Base-by-base conservation (phyloP, 1,140 invertebrate species). In the Pantala flavescens region DNA sequence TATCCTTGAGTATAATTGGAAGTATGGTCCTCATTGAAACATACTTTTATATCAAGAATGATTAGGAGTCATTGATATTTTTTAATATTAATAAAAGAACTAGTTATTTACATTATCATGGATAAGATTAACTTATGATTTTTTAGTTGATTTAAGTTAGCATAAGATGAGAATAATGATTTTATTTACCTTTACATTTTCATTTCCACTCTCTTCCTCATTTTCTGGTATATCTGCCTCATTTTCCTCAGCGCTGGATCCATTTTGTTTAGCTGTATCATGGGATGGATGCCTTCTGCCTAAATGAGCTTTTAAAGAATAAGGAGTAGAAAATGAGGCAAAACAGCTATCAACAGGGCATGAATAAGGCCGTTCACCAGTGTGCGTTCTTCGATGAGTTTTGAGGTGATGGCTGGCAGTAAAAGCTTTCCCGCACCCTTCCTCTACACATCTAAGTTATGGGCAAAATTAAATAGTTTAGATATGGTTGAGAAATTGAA, bases 341-440 rank as follows among this genome's bases (percentile, higher is more conserved):
- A 87, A 86, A 81, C 93, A 95, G 76, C 88, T 87, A 23, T 84
- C 83, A 74, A 89, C 86, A 72, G 87, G 85, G 83, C 93, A 96
- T 14, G 88, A 86, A 82, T 93, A 94, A 0, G 93, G 93, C 76
- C 89, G 87, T 82, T 93, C 89, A 5, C 90, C 91, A 43, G 88
- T 89, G 80, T 93, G 91, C 24, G 90, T 91, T 76, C 90, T 83
- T 71, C 84, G 86, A 80, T 96, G 94, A 2, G 92, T 94, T 85
- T 97, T 97, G 55, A 98, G 83, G 83, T 98, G 95, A 85, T 97
- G 95, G 71, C 93, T 95, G 21, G 94, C 94, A 10, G 93, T 93
- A 82, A 98, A 98, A 0, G 93, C 90, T 81, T 96, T 97, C 28
- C 90, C 91, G 81, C 95, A 97, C 24, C 92, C 93, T 78, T 91